phyloP scores from a whole-genome alignment of 2,113 vertebrate species.

The Dromas ardeola region DNA sequence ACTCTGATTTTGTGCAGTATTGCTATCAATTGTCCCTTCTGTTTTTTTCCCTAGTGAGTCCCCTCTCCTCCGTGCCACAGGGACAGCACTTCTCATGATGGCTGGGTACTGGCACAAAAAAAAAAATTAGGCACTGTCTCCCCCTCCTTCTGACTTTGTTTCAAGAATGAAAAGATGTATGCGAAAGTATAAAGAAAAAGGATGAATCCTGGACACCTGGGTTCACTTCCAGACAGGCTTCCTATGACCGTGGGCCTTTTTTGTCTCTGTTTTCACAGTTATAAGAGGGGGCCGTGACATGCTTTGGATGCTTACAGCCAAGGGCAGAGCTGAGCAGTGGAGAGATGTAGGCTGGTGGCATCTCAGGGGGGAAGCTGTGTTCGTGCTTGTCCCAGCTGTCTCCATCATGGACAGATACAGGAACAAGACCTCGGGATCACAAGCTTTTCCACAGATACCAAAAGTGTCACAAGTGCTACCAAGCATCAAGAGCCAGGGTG shows the following conservation, averaged over 20 bases:
- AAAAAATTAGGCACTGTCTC: no score
- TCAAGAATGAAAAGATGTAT: not conserved
- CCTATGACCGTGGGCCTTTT: not conserved
- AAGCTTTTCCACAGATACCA: not conserved
- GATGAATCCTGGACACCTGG: not conserved
- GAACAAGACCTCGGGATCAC: not conserved
- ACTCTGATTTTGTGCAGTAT: not conserved
- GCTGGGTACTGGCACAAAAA: not conserved
- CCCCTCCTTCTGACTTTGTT: not conserved
- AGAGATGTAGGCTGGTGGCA: not conserved
- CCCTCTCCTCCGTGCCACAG: not conserved
- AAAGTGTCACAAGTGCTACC: not conserved
- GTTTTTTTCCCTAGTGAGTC: not conserved
- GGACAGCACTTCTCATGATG: not conserved
- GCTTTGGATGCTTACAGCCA: not conserved
- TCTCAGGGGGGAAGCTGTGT: not conserved
- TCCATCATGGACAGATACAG: not conserved
- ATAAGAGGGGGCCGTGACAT: not conserved
- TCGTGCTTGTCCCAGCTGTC: not conserved
- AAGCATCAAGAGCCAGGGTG: not conserved
- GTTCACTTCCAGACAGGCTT: not conserved
- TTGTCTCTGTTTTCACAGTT: not conserved
- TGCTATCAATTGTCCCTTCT: not conserved
- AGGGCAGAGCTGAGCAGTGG: not conserved
- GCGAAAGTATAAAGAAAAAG: not conserved